Evolutionary conservation across 2,113 vertebrate genomes (phyloP).

Genomic region (Turdus rufiventris): DNA sequence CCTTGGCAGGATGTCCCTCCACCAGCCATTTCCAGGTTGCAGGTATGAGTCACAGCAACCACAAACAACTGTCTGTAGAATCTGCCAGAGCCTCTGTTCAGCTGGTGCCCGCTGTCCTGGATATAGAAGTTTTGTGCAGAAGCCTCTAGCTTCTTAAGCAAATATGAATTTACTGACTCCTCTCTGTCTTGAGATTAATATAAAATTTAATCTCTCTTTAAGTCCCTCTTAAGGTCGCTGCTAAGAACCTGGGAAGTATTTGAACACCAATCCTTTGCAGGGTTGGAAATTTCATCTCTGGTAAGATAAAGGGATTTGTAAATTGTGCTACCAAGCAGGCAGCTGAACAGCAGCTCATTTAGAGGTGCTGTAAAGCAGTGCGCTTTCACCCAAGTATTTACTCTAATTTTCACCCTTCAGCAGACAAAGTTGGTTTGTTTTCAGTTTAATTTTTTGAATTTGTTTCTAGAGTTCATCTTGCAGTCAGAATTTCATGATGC

Average conservation of each 20-base stretch:
- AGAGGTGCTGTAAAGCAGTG: neutral
- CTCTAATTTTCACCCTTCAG: neutral
- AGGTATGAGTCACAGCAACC: neutral
- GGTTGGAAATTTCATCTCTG: neutral
- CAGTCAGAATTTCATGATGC: neutral
- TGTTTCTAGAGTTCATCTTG: neutral
- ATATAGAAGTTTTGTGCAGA: neutral
- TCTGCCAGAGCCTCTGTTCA: neutral
- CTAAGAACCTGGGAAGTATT: neutral
- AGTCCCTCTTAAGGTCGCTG: neutral
- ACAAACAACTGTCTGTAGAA: neutral
- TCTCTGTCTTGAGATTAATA: neutral
- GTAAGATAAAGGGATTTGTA: neutral
- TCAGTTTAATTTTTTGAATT: neutral
- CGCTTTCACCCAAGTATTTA: neutral
- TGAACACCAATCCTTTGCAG: neutral
- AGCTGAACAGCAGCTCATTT: neutral
- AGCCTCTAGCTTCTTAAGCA: neutral
- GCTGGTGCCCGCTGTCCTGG: neutral
- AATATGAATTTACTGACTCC: neutral
- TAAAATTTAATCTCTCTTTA: neutral
- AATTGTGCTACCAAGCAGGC: neutral
- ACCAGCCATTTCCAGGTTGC: accelerated
- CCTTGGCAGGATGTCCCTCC: neutral
- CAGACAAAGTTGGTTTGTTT: neutral